Percentiles rank a stretch among this genome's conserved stretches.
Evolutionary conservation across 2,888 invertebrate genomes (phyloP).

Genomic region (Myopa tessellatipennis): DNA sequence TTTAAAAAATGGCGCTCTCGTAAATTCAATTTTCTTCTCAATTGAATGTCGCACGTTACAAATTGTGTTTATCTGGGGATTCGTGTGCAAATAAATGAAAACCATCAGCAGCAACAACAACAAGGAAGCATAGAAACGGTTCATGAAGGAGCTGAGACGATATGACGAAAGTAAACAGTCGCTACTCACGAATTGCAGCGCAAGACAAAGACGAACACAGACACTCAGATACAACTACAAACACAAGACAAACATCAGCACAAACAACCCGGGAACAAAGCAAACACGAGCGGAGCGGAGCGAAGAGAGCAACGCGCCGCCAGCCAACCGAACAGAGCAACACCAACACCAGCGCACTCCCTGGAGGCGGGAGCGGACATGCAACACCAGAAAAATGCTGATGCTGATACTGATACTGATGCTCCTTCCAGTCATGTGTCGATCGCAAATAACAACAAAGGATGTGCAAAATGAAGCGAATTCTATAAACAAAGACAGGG

Average conservation of each 20-base stretch:
- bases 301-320: not conserved
- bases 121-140: not conserved
- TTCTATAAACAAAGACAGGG: no score
- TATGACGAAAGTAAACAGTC: slow-evolving; percentile 45
- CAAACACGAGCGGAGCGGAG: not conserved
- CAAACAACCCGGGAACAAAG: slow-evolving; percentile 8
- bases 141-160: slow-evolving; percentile 42
- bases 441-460: no score
- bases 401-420: no score
- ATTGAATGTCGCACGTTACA: slow-evolving; percentile 58
- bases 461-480: no score
- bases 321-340: slow-evolving; percentile 3
- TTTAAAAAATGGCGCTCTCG: slow-evolving; percentile 49
- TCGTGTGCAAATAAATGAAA: slow-evolving; percentile 52
- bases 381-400: no score
- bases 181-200: slow-evolving; percentile 36
- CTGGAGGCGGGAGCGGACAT: no score
- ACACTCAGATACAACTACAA: slow-evolving; percentile 5
- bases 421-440: no score
- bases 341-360: not conserved
- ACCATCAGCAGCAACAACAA: slow-evolving; percentile 29
- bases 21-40: slow-evolving; percentile 60
- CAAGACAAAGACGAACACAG: not conserved
- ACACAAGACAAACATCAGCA: slow-evolving; percentile 18
- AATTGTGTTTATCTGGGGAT: slow-evolving; percentile 53